Base-by-base conservation (phyloP, 2,797 vertebrate genomes). In the Parotocinclus haroldoi region DNA sequence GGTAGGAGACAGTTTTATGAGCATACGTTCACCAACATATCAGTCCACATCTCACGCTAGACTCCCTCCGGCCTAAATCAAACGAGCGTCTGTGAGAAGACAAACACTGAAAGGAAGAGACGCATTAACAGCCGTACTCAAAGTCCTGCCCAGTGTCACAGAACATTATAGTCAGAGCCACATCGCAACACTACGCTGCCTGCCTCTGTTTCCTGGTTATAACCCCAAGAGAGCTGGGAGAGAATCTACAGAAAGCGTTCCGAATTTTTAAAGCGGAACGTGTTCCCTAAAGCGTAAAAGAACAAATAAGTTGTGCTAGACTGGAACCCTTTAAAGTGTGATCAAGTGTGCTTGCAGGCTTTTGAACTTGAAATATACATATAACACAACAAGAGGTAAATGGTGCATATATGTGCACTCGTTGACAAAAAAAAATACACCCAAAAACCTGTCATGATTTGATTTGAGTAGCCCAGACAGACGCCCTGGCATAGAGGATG, bases 221-320 rank as follows among this genome's bases (percentile, higher is more conserved):
- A 77, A 78, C 66, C 66, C 73, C 78, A 45, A 13, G 78, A 71
- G 78, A 60, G 38, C 52, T 18, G 69, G 56, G 70, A 79, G 79
- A 89, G 85, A 89, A 86, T 88, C 66, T 80, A 76, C 83, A 87
- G 87, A 86, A 89, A 87, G 82, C 37, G 73, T 80, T 83, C 69
- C 68, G 40, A 58, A 59, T 70, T 67, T 44, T 49, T 38, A 71
- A 59, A 72, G 75, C 52, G 71, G 58, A 79, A 84, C 72, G 64
- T 46, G 59, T 70, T 58, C 56, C 64, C 68, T 73, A 74, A 73
- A 72, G 67, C 46, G 68, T 59, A 27, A 27, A 27, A 27, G 27
- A 27, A 27, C 5, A 27, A 27, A 27, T 2, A 27, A 27, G 5
- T 2, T 2, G 2, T 27, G 27, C 5, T 2, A 27, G 27, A 27